Conservation (phyloP, 2,797 vertebrate species). For the Arremon brunneinucha region DNA sequence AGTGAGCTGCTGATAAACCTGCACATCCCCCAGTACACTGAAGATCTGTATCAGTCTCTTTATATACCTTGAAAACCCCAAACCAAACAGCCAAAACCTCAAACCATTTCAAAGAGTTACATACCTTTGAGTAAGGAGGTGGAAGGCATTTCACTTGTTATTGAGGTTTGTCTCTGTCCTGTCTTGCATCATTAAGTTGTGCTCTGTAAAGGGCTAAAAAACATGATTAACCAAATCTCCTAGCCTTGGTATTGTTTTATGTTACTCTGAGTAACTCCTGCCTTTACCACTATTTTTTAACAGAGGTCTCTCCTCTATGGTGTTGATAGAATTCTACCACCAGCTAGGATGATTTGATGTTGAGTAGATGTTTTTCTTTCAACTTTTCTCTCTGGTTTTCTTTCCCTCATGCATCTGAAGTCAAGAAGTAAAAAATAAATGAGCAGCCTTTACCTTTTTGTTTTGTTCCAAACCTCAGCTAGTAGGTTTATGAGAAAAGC, state of each 20-base stretch:
- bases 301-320: neutral
- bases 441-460: neutral
- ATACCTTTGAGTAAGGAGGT: neutral
- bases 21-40: accelerated
- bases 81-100: neutral
- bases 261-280: neutral
- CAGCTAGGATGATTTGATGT: neutral
- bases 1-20: neutral
- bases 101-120: neutral
- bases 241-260: neutral
- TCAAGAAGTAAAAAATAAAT: neutral
- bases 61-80: neutral
- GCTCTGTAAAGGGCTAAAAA: neutral
- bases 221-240: neutral
- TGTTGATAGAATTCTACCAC: neutral
- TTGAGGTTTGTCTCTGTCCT: neutral
- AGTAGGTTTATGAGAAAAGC: neutral
- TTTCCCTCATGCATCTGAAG: neutral
- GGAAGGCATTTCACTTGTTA: neutral
- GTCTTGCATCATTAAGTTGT: neutral
- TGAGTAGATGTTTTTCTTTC: neutral
- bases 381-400: neutral
- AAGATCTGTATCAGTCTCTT: neutral
- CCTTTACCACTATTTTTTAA: neutral
- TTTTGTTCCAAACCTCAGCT: neutral